These are phyloP conservation scores for Noctua fimbriata DNA, from an alignment of 2,888 invertebrate genomes.

Conservation along the genomic window DNA sequence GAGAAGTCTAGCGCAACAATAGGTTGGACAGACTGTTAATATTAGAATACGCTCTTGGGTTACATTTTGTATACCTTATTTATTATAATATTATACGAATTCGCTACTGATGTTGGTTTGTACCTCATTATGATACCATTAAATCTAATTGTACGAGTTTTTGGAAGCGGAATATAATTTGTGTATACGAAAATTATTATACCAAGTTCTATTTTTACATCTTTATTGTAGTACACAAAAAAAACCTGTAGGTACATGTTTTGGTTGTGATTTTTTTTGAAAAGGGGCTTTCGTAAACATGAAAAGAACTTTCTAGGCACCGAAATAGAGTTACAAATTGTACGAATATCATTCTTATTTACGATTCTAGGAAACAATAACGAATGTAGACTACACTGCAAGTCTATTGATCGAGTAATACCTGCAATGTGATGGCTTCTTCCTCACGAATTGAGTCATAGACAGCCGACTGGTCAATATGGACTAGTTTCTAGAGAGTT, in stretches of 20 bases:
- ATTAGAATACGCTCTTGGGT: background rate
- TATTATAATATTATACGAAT: slow-evolving; percentile 5
- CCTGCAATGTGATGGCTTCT: background rate
- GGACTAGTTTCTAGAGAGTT: background rate
- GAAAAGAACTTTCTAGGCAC: background rate
- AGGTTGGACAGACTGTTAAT: slow-evolving; percentile 8
- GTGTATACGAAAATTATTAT: background rate
- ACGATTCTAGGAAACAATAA: slow-evolving; percentile 21
- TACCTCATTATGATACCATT: slow-evolving; percentile 21
- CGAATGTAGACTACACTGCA: background rate
- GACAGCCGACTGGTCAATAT: background rate
- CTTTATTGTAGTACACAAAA: slow-evolving; percentile 2
- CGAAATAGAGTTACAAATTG: background rate
- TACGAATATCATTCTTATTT: background rate
- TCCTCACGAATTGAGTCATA: background rate
- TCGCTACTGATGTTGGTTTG: background rate
- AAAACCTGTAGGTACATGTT: background rate
- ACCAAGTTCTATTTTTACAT: background rate
- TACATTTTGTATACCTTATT: background rate
- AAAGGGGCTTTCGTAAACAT: slow-evolving; percentile 18
- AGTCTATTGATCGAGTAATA: slow-evolving; percentile 12
- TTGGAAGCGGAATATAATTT: slow-evolving; percentile 8
- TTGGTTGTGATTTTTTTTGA: background rate
- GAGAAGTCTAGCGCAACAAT: slow-evolving; percentile 12
- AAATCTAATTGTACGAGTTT: slow-evolving; percentile 8